These are phyloP conservation scores for Distichodus sexfasciatus DNA, from an alignment of 2,797 vertebrate species.

Conservation along the genomic window DNA sequence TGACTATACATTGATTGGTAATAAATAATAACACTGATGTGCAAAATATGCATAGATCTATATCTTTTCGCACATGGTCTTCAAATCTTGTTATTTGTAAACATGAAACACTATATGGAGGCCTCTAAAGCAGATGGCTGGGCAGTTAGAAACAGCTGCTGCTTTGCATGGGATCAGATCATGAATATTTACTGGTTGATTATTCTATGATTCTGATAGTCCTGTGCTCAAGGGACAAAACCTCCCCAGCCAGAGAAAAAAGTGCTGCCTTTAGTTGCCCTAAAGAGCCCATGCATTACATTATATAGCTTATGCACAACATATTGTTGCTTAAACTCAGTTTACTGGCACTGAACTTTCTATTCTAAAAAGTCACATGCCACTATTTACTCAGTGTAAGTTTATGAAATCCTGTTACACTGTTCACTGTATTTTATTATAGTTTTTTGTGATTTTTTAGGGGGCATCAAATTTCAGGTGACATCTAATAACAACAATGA, in stretches of 20 bases:
- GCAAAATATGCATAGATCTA: neutral
- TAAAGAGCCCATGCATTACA: neutral
- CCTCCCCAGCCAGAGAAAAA: conserved; percentile 3
- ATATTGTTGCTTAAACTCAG: neutral
- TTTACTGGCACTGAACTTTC: neutral
- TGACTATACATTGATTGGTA: too few relatives aligned
- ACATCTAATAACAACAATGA: neutral
- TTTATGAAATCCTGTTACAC: too few relatives aligned
- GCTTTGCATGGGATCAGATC: conserved; percentile 72
- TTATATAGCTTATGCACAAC: neutral
- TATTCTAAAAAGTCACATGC: neutral
- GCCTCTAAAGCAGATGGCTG: conserved; percentile 86
- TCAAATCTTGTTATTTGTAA: neutral
- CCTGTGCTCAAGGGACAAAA: conserved; percentile 1
- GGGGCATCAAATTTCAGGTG: neutral
- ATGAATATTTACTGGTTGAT: conserved; percentile 83
- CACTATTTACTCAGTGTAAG: too few relatives aligned
- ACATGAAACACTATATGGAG: conserved; percentile 16
- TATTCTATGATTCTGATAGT: conserved; percentile 73
- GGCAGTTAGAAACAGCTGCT: conserved; percentile 83
- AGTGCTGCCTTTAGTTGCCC: neutral
- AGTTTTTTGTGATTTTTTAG: too few relatives aligned
- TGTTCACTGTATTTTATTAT: too few relatives aligned
- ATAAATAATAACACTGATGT: neutral
- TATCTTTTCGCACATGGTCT: neutral